These are phyloP conservation scores for Teinopalpus imperialis DNA, from an alignment of 2,888 invertebrate species.

Conservation along the genomic window DNA sequence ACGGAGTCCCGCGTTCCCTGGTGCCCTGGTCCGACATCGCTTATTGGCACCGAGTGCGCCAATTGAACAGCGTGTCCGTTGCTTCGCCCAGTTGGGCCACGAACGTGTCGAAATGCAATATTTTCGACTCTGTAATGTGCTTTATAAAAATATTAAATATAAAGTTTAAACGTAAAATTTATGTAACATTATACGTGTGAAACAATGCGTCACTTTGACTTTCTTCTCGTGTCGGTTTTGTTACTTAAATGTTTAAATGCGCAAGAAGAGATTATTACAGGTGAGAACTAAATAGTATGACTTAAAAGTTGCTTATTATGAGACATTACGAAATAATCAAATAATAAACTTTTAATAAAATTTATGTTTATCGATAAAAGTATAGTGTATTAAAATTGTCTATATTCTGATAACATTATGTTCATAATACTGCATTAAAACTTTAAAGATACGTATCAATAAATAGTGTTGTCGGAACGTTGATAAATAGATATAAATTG, in stretches of 20 bases:
- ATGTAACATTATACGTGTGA: slow-evolving; percentile 31
- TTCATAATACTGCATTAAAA: too few relatives aligned
- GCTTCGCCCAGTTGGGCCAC: slow-evolving; percentile 56
- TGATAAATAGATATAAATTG: too few relatives aligned
- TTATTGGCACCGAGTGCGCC: slow-evolving; percentile 70
- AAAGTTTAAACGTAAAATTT: slow-evolving; percentile 25
- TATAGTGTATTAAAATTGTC: too few relatives aligned
- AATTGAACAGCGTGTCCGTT: slow-evolving; percentile 78
- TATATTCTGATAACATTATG: too few relatives aligned
- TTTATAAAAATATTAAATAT: slow-evolving; percentile 30
- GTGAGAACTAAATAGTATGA: slow-evolving; percentile 41
- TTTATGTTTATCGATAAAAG: too few relatives aligned
- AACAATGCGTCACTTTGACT: slow-evolving; percentile 48
- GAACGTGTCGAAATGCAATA: slow-evolving; percentile 50
- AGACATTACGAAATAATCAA: too few relatives aligned
- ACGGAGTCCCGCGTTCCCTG: slow-evolving; percentile 59
- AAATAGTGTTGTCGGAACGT: too few relatives aligned
- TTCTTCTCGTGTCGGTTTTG: slow-evolving; percentile 42
- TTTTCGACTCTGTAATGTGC: slow-evolving; percentile 49
- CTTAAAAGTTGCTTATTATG: too few relatives aligned
- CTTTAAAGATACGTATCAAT: too few relatives aligned
- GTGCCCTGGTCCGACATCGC: slow-evolving; percentile 56
- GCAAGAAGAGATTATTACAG: slow-evolving; percentile 51
- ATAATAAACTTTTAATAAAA: too few relatives aligned
- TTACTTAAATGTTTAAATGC: slow-evolving; percentile 43